Evolutionary conservation across 2,113 vertebrate species (phyloP).

Genomic region (Neofelis nebulosa): DNA sequence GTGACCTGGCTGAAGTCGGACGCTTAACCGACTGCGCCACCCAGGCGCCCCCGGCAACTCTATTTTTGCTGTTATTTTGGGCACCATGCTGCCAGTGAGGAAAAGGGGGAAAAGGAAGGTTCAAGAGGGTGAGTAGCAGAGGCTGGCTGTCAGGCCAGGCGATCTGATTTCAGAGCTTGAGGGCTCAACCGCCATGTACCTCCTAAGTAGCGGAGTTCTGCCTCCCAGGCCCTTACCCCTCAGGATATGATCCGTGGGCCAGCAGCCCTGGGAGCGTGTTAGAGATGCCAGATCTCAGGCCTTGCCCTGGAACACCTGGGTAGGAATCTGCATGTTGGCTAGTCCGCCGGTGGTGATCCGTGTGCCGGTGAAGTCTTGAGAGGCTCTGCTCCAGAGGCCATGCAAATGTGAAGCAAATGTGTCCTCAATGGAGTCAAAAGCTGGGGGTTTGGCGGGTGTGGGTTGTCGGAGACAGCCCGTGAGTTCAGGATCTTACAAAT

Average conservation of each 20-base stretch:
- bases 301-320: neutral
- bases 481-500: neutral
- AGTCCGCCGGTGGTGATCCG: rapidly evolving
- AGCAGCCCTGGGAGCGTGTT: neutral
- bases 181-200: neutral
- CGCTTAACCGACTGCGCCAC: no score
- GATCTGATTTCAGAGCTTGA: neutral
- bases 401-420: neutral
- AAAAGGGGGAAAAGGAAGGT: neutral
- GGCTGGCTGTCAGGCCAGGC: neutral
- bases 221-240: neutral
- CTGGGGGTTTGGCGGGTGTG: neutral
- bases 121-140: neutral
- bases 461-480: neutral
- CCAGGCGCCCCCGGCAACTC: no score
- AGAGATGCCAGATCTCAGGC: neutral
- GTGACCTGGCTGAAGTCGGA: no score
- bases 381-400: neutral
- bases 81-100: neutral
- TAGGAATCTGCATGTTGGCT: neutral
- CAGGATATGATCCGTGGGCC: neutral
- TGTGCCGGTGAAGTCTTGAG: neutral
- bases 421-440: neutral
- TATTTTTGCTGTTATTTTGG: neutral
- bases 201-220: no score